phyloP scores from a whole-genome alignment of 2,888 invertebrate species.

The Gasteruption jaculator region DNA sequence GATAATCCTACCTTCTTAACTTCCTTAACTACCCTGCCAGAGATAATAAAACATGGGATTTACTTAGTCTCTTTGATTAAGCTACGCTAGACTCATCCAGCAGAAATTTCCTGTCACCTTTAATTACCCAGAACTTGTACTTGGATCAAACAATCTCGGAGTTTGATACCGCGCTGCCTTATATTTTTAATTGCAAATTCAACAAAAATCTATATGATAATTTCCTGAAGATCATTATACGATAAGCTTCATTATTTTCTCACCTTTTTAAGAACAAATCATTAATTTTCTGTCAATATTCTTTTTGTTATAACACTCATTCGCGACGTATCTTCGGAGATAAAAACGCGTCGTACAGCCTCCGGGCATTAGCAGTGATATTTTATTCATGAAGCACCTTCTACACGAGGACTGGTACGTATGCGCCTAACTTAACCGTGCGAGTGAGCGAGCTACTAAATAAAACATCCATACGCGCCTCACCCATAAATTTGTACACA shows the following conservation, averaged over 20 bases:
- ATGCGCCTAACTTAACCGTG: slow-evolving; percentile 34
- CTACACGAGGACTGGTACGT: slow-evolving; percentile 32
- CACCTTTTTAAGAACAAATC: no score
- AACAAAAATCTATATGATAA: no score
- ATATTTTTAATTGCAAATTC: no score
- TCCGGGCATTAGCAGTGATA: slow-evolving; percentile 49
- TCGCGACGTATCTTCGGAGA: slow-evolving; percentile 35
- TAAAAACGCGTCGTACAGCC: slow-evolving; percentile 47
- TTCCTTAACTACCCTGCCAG: slow-evolving; percentile 40
- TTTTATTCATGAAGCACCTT: slow-evolving; percentile 52
- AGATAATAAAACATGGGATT: slow-evolving; percentile 48
- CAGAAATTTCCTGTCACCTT: slow-evolving; percentile 24
- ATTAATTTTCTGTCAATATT: no score
- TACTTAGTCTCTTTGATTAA: no score
- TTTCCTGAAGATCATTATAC: no score
- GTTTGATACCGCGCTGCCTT: no score
- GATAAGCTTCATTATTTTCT: no score
- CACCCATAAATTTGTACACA: slow-evolving; percentile 47
- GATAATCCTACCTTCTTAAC: slow-evolving; percentile 10
- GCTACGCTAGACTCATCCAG: no score
- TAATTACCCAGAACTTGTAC: no score
- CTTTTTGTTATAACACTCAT: slow-evolving; percentile 18
- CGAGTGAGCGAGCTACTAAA: slow-evolving; percentile 44
- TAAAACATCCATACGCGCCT: slow-evolving; percentile 49
- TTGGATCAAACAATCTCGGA: no score